phyloP scores from a whole-genome alignment of 2,888 invertebrate genomes.

The Hyposoter didymator region DNA sequence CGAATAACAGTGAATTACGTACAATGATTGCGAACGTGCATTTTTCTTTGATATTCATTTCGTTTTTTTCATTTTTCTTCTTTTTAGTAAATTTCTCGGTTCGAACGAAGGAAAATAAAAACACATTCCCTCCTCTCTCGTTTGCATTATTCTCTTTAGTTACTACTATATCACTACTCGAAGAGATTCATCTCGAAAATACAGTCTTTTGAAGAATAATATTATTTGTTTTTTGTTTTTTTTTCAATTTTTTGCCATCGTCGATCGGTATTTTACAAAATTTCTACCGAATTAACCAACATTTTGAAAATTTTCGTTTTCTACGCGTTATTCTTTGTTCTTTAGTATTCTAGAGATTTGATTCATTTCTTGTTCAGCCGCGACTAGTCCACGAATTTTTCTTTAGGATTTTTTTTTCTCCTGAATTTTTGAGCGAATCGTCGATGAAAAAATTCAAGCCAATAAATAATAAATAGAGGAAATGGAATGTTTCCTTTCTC shows the following conservation, averaged over 20 bases:
- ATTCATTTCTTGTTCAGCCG: conserved; percentile 44
- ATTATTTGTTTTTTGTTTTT: conserved; percentile 50
- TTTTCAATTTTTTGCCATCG: conserved; percentile 32
- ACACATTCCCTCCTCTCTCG: conserved; percentile 33
- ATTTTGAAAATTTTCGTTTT: conserved; percentile 1
- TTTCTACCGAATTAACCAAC: conserved; percentile 14
- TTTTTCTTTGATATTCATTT: conserved; percentile 20
- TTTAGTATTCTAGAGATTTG: conserved; percentile 53
- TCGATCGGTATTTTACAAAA: conserved; percentile 45
- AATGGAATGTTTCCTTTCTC: not conserved
- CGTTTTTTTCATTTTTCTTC: not conserved
- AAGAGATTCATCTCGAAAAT: conserved; percentile 68
- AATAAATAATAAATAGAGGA: conserved; percentile 7
- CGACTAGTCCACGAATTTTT: conserved; percentile 51
- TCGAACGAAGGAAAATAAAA: conserved; percentile 33
- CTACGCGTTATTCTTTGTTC: conserved; percentile 33
- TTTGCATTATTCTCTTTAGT: conserved; percentile 33
- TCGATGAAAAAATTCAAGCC: conserved; percentile 2
- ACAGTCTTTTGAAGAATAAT: conserved; percentile 70
- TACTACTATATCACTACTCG: conserved; percentile 52
- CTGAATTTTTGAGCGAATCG: not conserved
- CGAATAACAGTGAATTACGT: conserved; percentile 65
- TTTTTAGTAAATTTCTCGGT: conserved; percentile 1
- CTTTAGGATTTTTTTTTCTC: not conserved
- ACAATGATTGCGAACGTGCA: conserved; percentile 57